Evolutionary conservation across 2,888 invertebrate genomes (phyloP), one percentile per base, ranked within the genome.

Genomic region (Caprella mutica): DNA sequence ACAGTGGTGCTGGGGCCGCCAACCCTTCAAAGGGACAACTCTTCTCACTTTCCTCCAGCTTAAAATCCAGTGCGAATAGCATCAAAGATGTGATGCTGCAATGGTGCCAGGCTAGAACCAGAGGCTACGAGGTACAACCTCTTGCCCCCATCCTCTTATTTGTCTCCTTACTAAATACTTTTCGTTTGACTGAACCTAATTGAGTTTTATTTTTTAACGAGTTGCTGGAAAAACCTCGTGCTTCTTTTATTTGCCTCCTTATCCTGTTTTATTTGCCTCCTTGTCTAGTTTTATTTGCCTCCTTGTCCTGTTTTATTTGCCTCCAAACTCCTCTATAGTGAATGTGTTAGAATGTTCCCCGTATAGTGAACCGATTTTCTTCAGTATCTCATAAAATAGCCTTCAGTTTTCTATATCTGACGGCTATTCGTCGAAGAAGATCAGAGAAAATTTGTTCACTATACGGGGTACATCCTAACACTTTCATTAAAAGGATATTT

Each of bases 91-190:
- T 91, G 77, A 58, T 96, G 75, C 83, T 96, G 78, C 84, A 86
- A 77, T 96, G 96, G 96, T 90, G 90, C 80, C 87, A 89, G 78
- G 85, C 86, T 79, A 92, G 93, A 83, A 93, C 93, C 71, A 84
- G 86, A 80, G 92, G 89, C 80, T 96, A 96, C 78, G 86, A 92
- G 86, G 94, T 93, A 86, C 71, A 52, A 17, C 35, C n/a, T n/a
- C n/a, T n/a, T n/a, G n/a, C n/a, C n/a, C n/a, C n/a, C n/a, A n/a
- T n/a, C n/a, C n/a, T 33, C 35, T 33, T 8, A 12, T 33, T 12
- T 33, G 9, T 33, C 35, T 33, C 12, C 35, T 12, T 33, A 12
- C 35, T 8, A 12, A 33, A 12, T 12, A 12, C 12, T 33, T 33
- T 33, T 8, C 12, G 8, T 33, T 33, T 12, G 8, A 12, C 35